A percentile compares a stretch with the other conserved stretches of the same genome.
These are phyloP conservation scores for Pluvialis apricaria DNA, from an alignment of 2,113 vertebrate genomes.

Conservation along the genomic window DNA sequence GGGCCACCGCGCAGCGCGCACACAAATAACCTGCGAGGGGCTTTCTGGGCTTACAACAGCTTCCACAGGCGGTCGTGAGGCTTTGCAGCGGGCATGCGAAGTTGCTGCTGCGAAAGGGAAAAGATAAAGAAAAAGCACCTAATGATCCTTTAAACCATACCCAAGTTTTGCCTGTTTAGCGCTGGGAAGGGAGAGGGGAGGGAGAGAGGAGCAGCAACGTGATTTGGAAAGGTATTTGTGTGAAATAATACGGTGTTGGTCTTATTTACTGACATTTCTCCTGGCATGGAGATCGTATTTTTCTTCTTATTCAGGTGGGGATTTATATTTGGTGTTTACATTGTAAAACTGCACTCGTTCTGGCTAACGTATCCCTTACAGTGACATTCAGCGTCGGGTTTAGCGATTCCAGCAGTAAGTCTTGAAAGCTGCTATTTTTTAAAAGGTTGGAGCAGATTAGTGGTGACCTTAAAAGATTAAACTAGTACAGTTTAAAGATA, in stretches of 20 bases:
- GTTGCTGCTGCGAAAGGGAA: constrained; percentile 28
- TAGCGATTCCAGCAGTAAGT: constrained; percentile 52
- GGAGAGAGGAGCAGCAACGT: neutral
- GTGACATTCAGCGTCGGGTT: constrained; percentile 55
- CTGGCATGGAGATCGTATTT: constrained; percentile 29
- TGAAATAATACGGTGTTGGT: neutral
- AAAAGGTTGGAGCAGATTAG: constrained; percentile 66
- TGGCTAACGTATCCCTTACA: constrained; percentile 50
- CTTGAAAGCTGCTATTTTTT: constrained; percentile 70
- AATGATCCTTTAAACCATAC: constrained; percentile 46
- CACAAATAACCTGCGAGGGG: neutral
- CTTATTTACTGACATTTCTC: constrained; percentile 25
- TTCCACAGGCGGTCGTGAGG: constrained; percentile 14
- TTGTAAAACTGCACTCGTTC: constrained; percentile 43
- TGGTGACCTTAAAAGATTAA: constrained; percentile 68
- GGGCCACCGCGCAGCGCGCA: neutral
- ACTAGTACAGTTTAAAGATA: constrained; percentile 69
- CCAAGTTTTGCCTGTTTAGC: constrained; percentile 31
- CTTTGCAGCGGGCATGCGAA: constrained; percentile 28
- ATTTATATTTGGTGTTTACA: constrained; percentile 63
- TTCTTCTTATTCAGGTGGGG: constrained; percentile 54
- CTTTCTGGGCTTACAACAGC: neutral
- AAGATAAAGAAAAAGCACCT: neutral
- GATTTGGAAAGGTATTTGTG: neutral
- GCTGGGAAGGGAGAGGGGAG: neutral